Evolutionary conservation across 1,140 invertebrate species (phyloP).

Genomic region (Tetramorium parvispinum): DNA sequence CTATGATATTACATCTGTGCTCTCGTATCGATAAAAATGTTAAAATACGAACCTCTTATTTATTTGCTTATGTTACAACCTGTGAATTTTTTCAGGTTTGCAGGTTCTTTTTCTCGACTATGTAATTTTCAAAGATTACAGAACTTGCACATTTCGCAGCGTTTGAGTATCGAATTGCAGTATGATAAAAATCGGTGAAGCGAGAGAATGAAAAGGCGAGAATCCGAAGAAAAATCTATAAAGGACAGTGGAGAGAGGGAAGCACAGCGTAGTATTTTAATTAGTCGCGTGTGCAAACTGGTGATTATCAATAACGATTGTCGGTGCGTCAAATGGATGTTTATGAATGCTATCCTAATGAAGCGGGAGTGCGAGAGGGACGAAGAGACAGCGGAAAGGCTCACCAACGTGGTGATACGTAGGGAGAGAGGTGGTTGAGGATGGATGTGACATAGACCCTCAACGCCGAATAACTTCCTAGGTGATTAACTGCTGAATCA

Average conservation of each 20-base stretch:
- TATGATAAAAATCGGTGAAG: background rate
- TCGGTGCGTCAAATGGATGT: constrained; percentile 36
- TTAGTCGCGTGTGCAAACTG: constrained; percentile 18
- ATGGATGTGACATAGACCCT: constrained; percentile 60
- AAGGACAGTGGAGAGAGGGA: background rate
- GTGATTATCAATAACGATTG: constrained; percentile 57
- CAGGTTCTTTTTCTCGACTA: background rate
- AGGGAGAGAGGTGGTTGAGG: constrained; percentile 19
- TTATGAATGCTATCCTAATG: constrained; percentile 71
- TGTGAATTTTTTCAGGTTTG: background rate
- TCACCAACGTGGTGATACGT: background rate
- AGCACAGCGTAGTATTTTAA: constrained; percentile 5
- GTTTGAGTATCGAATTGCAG: background rate
- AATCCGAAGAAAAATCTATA: background rate
- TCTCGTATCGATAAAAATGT: constrained; percentile 65
- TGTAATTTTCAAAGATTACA: constrained; percentile 3
- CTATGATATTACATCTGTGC: constrained; percentile 57
- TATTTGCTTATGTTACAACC: background rate
- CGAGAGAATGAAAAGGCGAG: background rate
- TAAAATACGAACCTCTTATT: constrained; percentile 13
- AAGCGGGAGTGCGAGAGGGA: constrained; percentile 16
- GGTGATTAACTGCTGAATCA: constrained; percentile 72
- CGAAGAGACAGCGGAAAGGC: constrained; percentile 9
- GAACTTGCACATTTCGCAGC: background rate
- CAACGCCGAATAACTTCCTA: constrained; percentile 69